A percentile compares a stretch with the other conserved stretches of the same genome.
These are phyloP conservation scores for Lagenorhynchus albirostris DNA, from an alignment of 2,113 vertebrate species.

Conservation along the genomic window DNA sequence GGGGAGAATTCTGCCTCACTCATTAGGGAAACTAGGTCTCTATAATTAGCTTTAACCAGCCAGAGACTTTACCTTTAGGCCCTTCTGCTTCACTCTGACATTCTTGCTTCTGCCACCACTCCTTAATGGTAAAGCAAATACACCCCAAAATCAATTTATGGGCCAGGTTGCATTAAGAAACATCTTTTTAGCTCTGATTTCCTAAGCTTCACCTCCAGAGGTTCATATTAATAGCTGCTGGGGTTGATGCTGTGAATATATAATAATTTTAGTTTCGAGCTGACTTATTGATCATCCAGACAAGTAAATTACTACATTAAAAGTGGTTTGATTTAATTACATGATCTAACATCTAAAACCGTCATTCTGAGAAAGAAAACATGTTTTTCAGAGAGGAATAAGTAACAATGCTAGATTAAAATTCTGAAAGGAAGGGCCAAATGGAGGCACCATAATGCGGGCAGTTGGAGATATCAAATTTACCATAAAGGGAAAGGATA, in stretches of 20 bases:
- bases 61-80: neutral
- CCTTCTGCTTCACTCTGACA: neutral
- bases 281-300: neutral
- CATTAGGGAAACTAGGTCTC: neutral
- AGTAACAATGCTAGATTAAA: neutral
- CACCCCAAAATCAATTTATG: neutral
- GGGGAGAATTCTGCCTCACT: neutral
- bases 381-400: neutral
- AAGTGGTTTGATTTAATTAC: neutral
- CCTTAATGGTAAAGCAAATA: neutral
- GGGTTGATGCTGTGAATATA: neutral
- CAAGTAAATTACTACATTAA: neutral
- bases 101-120: neutral
- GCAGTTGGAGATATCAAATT: neutral
- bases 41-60: neutral
- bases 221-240: neutral
- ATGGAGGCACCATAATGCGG: rapidly evolving
- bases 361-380: neutral
- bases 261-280: neutral
- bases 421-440: neutral
- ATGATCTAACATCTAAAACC: neutral
- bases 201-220: neutral
- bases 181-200: neutral
- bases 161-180: neutral
- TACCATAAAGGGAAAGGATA: neutral